These are phyloP conservation scores for Sander lucioperca DNA, from an alignment of 2,113 vertebrate genomes.

Conservation along the genomic window DNA sequence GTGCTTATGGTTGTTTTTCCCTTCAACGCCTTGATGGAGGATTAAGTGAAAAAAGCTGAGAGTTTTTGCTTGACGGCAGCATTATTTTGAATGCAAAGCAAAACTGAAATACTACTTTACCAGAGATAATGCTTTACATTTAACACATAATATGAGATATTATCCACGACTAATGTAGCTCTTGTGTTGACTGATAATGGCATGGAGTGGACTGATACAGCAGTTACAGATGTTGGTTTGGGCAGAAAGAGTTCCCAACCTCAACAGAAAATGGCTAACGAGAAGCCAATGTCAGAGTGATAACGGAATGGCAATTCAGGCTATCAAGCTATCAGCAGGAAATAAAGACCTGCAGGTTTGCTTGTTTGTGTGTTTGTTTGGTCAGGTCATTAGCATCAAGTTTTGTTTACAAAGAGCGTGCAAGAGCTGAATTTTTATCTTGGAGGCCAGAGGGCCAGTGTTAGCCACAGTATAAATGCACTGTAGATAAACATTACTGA, in stretches of 20 bases:
- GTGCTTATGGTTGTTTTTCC: not conserved
- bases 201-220: not conserved
- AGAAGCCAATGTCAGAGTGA: no score
- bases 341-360: slow-evolving; percentile 15
- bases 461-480: slow-evolving; percentile 16
- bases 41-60: not conserved
- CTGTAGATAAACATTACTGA: slow-evolving; percentile 21
- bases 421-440: slow-evolving; percentile 13
- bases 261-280: not conserved
- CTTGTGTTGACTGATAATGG: not conserved
- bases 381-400: slow-evolving; percentile 16
- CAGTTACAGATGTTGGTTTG: not conserved
- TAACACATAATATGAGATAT: not conserved
- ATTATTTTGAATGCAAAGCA: not conserved
- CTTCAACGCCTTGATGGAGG: slow-evolving; percentile 19
- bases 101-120: not conserved
- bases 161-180: not conserved
- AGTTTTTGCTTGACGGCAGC: not conserved
- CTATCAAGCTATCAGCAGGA: slow-evolving; percentile 10
- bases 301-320: not conserved
- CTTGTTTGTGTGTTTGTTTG: slow-evolving; percentile 37
- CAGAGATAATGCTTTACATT: not conserved
- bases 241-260: slow-evolving; percentile 2
- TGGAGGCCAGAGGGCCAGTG: slow-evolving; percentile 7
- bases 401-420: slow-evolving; percentile 19